Evolutionary conservation across 2,113 vertebrate genomes (phyloP).

Genomic region (Heptranchias perlo): DNA sequence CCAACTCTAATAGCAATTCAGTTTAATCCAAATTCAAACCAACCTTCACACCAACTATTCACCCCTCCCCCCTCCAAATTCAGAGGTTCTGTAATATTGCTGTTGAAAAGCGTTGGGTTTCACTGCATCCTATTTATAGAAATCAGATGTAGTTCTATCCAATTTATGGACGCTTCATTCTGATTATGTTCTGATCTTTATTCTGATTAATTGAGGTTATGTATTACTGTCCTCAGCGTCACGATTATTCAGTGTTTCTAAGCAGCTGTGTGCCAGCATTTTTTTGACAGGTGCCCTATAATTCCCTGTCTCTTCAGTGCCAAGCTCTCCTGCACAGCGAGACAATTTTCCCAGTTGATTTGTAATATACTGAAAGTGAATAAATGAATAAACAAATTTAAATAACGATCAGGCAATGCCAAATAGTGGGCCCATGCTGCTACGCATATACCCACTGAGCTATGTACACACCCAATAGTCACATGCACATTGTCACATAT

Average conservation of each 20-base stretch:
- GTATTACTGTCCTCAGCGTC: neutral
- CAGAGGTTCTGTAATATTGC: neutral
- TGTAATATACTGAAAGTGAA: neutral
- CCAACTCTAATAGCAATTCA: neutral
- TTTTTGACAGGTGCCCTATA: neutral
- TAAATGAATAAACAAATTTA: neutral
- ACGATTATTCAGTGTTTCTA: neutral
- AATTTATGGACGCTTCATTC: neutral
- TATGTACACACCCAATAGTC: neutral
- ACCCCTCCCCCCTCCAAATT: neutral
- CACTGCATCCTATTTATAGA: neutral
- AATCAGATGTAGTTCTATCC: neutral
- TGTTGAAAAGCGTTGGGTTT: neutral
- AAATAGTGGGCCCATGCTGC: neutral
- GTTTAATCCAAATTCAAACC: neutral
- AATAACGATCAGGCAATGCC: neutral
- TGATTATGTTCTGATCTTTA: neutral
- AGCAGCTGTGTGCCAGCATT: neutral
- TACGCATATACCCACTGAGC: neutral
- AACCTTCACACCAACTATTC: neutral
- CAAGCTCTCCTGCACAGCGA: neutral
- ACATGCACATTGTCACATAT: neutral
- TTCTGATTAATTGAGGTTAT: neutral
- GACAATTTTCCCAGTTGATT: constrained; percentile 1
- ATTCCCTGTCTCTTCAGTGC: neutral